Conservation (phyloP, 2,888 invertebrate genomes). For the Heliconius sara region DNA sequence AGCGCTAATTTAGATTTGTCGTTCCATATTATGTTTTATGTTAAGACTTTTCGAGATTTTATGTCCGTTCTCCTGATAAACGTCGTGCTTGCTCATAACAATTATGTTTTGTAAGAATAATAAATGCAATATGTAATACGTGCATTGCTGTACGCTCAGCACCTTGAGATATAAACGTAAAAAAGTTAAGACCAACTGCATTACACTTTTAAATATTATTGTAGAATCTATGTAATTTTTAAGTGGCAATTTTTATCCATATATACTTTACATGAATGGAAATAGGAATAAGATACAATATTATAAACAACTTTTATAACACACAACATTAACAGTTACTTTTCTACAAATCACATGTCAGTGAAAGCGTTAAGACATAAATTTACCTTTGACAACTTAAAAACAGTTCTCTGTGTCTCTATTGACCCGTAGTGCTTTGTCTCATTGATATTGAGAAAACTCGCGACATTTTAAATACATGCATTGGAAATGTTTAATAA, state of each 20-base stretch:
- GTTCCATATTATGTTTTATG: not conserved
- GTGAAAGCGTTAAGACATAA: slow-evolving; percentile 20
- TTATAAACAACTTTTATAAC: not conserved
- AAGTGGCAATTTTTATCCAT: no score
- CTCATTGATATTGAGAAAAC: slow-evolving; percentile 1
- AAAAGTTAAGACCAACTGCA: not conserved
- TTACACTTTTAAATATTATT: no score
- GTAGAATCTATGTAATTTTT: no score
- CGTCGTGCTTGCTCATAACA: not conserved
- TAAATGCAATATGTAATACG: not conserved
- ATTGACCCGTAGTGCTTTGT: not conserved
- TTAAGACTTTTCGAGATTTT: not conserved
- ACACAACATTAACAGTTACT: not conserved
- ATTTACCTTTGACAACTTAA: slow-evolving; percentile 7
- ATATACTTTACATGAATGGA: no score
- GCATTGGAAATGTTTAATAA: not conserved
- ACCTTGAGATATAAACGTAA: not conserved
- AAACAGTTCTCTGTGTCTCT: not conserved
- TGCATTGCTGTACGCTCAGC: no score
- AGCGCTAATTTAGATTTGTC: no score
- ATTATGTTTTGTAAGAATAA: not conserved
- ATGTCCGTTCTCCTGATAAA: not conserved
- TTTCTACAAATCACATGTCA: not conserved
- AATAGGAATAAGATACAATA: not conserved
- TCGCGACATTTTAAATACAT: not conserved